phyloP scores from a whole-genome alignment of 2,888 invertebrate species.

The Drosophila greeni region DNA sequence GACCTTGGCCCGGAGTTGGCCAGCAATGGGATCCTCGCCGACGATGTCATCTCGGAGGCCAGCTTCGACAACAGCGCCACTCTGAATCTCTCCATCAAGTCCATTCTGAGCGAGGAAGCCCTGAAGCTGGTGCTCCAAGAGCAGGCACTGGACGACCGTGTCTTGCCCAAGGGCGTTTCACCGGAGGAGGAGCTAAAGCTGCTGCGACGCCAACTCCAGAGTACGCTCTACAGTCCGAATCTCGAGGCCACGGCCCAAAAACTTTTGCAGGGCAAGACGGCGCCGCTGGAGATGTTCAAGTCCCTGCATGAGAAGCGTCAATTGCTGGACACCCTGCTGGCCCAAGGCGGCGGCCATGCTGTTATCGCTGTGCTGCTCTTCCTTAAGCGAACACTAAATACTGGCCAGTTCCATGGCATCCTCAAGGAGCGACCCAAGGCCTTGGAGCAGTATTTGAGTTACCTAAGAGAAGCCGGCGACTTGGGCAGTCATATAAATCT shows the following conservation, averaged over 20 bases:
- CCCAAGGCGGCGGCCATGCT: slow-evolving; percentile 87
- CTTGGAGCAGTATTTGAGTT: slow-evolving; percentile 86
- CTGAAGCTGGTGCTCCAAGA: slow-evolving; percentile 73
- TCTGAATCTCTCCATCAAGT: slow-evolving; percentile 75
- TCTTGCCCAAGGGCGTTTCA: slow-evolving; percentile 74
- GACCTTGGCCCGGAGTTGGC: slow-evolving; percentile 39
- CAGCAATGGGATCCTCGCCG: slow-evolving; percentile 66
- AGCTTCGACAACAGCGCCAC: slow-evolving; percentile 75
- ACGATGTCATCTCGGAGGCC: slow-evolving; percentile 77
- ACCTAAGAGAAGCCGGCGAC: slow-evolving; percentile 83
- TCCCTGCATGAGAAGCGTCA: slow-evolving; percentile 85
- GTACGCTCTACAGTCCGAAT: slow-evolving; percentile 75
- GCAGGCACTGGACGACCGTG: slow-evolving; percentile 71
- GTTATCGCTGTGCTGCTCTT: slow-evolving; percentile 84
- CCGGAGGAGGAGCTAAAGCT: slow-evolving; percentile 78
- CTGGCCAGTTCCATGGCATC: slow-evolving; percentile 84
- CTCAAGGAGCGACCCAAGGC: slow-evolving; percentile 85
- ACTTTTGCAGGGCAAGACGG: slow-evolving; percentile 80
- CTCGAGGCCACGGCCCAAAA: slow-evolving; percentile 72
- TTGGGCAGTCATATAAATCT: slow-evolving; percentile 80
- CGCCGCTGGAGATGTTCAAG: slow-evolving; percentile 80
- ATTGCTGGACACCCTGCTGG: slow-evolving; percentile 85
- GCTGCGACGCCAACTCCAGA: slow-evolving; percentile 74
- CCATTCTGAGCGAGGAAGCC: slow-evolving; percentile 75
- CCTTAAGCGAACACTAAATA: slow-evolving; percentile 86